Base-by-base conservation (phyloP, 2,113 vertebrate species). In the Cryptotis parvus region DNA sequence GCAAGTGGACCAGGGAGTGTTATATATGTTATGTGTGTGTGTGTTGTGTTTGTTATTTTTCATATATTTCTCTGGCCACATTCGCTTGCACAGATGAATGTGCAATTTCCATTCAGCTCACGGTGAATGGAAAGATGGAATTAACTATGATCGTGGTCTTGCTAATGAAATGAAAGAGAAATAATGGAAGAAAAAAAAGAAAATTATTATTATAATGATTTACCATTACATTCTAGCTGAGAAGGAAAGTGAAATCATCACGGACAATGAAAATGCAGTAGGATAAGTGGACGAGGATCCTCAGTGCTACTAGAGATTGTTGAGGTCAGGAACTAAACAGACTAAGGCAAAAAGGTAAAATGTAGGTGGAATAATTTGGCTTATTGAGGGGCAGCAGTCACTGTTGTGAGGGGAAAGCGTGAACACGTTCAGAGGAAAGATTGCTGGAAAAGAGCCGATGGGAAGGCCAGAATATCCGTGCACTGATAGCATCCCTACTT, bases 171-270 rank as follows among this genome's bases (percentile, higher is more conserved):
- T 35, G 52, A 82, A 55, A 37, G 69, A 91, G 68, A 39, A 18
- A 87, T 69, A 89, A 41, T 76, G 9, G 33, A 29, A 26, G 31
- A 52, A 58, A 29, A 84, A 69, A 33, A 24, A 84, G 58, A 81
- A 83, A 84, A 45, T 52, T 10, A 75, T 89, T 31, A 87, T n/a
- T 18, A 45, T 24, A 31, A 88, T 41, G n/a, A 78, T 27, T 49
- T 73, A 83, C 5, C 26, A 75, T 9, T 9, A 20, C 77, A 84
- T 82, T 94, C 89, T 39, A 90, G 31, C 26, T 84, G 58, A 91
- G 52, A 63, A 79, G 18, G 74, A 80, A 6, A 73, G 74, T 55
- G 58, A 85, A 75, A 31, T 58, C 72, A 76, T 69, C 41, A 88
- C 75, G 35, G 37, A 33, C 3, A 66, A 61, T 29, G 74, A 65